Base-by-base conservation (phyloP, 2,797 vertebrate species). In the Trachurus trachurus region DNA sequence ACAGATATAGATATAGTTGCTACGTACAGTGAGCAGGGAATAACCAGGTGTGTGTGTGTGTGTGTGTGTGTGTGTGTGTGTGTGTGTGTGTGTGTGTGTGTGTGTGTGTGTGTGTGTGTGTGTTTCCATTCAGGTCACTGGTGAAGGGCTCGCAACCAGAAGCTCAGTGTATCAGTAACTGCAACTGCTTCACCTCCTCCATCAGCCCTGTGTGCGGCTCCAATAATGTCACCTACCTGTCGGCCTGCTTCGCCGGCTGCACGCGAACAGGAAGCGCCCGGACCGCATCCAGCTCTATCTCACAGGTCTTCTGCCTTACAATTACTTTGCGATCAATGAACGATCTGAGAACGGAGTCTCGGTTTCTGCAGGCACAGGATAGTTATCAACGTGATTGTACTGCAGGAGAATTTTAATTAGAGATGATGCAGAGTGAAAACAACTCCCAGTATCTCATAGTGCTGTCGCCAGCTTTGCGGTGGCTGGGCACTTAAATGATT, bases 161-260 rank as follows among this genome's bases (percentile, higher is more conserved):
- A 62, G 96, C 96, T 21, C 91, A 94, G 65, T 99, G 98, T 95
- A 96, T 98, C 93, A 96, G 91, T 89, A 94, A 96, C 87, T 99
- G 98, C 92, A 97, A 96, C 95, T 99, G 98, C 95, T 96, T 96
- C 93, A 98, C 97, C 0, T 97, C 98, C 63, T 97, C 97, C 78
- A 97, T 99, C 93, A 97, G 97, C 82, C 98, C 98, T 0, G 98
- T 99, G 76, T 99, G 98, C 10, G 98, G 98, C 88, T 96, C 97
- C 71, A 97, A 99, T 0, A 96, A 96, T 1, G 64, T 99, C 91
- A 99, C 98, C 31, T 99, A 99, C 94, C 94, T 99, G 93, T 99
- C 98, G 0, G 96, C 96, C 92, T 99, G 98, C 94, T 98, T 99
- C 2, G 98, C 98, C 22, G 98, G 98, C 92, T 99, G 98, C 96